These are phyloP conservation scores for Leiothrix lutea DNA, from an alignment of 2,113 vertebrate genomes.

Conservation along the genomic window DNA sequence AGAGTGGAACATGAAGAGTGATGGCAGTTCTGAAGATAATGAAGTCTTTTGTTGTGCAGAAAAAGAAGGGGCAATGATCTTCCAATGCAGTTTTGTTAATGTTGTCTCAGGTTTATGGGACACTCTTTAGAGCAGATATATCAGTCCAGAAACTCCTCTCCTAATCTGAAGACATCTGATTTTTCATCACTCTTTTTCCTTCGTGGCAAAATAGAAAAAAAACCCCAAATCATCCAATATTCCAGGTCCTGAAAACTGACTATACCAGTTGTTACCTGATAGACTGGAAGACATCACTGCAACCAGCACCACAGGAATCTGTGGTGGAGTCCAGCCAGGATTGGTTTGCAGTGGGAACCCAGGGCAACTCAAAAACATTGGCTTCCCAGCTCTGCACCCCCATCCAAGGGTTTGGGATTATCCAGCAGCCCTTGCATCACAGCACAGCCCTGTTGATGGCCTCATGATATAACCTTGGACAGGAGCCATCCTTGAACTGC, in stretches of 20 bases:
- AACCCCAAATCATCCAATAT: neutral
- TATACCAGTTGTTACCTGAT: neutral
- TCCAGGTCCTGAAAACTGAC: neutral
- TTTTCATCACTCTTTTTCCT: neutral
- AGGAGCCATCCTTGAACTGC: slow-evolving; percentile 10
- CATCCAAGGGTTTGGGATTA: neutral
- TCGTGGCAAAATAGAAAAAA: neutral
- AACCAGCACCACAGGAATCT: neutral
- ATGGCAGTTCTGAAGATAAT: neutral
- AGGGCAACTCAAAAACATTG: neutral
- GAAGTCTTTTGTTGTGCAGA: neutral
- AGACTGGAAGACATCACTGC: neutral
- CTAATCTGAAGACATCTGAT: neutral
- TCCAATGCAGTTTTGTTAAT: neutral
- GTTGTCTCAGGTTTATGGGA: neutral
- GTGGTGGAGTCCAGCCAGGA: neutral
- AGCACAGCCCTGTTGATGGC: neutral
- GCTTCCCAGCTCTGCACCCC: neutral
- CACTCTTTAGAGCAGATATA: neutral
- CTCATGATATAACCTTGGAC: neutral
- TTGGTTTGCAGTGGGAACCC: neutral
- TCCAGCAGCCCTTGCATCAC: slow-evolving; percentile 3
- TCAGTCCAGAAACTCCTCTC: neutral
- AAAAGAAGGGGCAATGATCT: neutral
- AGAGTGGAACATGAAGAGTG: neutral